Evolutionary conservation across 2,797 vertebrate genomes (phyloP), one percentile per base, ranked within the genome.

Genomic region (Enteromius radiatus): DNA sequence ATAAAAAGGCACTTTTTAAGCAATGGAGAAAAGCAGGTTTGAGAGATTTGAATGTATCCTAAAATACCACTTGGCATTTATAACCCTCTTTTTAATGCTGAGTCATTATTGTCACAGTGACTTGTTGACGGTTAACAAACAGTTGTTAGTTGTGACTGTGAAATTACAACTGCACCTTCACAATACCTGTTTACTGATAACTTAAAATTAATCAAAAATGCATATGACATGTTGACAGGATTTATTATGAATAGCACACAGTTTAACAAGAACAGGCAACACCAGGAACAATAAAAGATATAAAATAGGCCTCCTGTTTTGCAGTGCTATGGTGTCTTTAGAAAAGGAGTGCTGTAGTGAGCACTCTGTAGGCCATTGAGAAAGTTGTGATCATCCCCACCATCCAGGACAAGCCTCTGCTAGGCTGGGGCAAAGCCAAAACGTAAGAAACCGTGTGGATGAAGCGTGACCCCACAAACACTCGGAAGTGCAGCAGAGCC

Each of bases 401-500:
- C 0, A 90, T 0, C 85, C 91, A 99, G 52, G 90, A 80, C 82
- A 98, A 71, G 1, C 0, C 96, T 17, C 98, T 93, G 87, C 93
- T 49, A 2, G 97, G 97, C 89, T 98, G 97, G 26, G 96, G 97
- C 26, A 99, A 89, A 1, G 90, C 86, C 0, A 73, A 9, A 49
- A 98, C 0, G 75, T 98, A 99, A 0, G 95, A 86, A 0, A 97
- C 36, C 0, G 94, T 96, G 92, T 99, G 97, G 81, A 92, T 49
- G 85, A 98, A 85, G 54, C 97, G 91, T 0, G 94, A 90, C 1
- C 81, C 95, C 0, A 90, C 47, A 1, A 99, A 99, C 80, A 97
- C 21, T 8, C 97, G 93, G 93, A 96, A 99, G 87, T 97, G 96
- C 80, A 97, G 88, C 84, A 97, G 76, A 56, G 98, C 97, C 0